Conservation (phyloP, 2,113 vertebrate species). For the Aegotheles bennettii region DNA sequence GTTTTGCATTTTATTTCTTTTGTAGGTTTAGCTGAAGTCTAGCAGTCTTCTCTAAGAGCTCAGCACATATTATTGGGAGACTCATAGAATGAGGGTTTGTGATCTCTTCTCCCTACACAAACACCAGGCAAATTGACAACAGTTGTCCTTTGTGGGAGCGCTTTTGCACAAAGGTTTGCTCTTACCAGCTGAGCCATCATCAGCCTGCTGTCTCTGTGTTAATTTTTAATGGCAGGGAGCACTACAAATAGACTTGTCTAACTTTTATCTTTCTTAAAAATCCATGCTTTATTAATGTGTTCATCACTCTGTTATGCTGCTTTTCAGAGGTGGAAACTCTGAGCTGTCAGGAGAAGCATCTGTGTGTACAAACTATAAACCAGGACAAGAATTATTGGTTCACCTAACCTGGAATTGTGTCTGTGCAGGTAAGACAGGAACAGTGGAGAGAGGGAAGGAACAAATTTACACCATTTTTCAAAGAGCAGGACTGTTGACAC, state of each 20-base stretch:
- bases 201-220: neutral
- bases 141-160: neutral
- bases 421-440: neutral
- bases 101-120: neutral
- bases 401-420: neutral
- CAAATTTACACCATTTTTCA: neutral
- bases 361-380: neutral
- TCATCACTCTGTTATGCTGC: neutral
- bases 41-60: neutral
- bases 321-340: neutral
- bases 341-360: constrained; percentile 25
- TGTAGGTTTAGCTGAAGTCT: neutral
- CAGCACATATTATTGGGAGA: neutral
- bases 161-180: neutral
- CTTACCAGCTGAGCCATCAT: neutral
- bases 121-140: neutral
- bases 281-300: constrained; percentile 9
- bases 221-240: constrained; percentile 33
- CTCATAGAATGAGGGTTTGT: neutral
- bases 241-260: constrained; percentile 1
- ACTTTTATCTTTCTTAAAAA: constrained; percentile 25
- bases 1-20: neutral
- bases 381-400: neutral
- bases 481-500: neutral
- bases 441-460: neutral